Evolutionary conservation across 2,113 vertebrate species (phyloP).

Genomic region (Equus przewalskii): DNA sequence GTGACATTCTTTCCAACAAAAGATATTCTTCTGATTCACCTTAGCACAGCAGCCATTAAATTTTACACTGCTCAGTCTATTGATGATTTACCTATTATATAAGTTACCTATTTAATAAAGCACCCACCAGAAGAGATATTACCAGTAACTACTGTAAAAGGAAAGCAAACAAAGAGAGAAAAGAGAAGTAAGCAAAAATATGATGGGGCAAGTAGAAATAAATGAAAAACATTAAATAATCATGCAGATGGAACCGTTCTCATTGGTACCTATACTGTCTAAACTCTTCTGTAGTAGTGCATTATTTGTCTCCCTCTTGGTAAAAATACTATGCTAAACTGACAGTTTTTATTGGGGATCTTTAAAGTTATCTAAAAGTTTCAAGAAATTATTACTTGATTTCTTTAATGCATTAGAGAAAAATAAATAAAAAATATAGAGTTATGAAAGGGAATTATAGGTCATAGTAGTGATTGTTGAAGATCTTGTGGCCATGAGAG

Average conservation of each 20-base stretch:
- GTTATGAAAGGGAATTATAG: background rate
- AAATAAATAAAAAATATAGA: background rate
- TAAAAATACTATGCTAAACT: background rate
- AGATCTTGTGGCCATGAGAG: background rate
- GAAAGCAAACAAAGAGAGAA: background rate
- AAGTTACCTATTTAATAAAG: background rate
- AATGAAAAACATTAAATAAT: background rate
- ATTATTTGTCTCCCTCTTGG: background rate
- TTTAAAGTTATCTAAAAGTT: background rate
- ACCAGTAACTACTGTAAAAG: background rate
- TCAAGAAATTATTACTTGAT: conserved; percentile 25
- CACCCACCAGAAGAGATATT: background rate
- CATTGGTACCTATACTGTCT: too few relatives aligned
- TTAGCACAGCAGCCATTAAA: background rate
- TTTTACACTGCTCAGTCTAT: background rate
- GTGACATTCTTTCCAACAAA: background rate
- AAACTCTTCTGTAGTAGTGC: background rate
- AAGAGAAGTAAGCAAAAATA: background rate
- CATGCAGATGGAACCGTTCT: background rate
- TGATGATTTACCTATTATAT: background rate
- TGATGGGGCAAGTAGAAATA: background rate
- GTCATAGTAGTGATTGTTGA: background rate
- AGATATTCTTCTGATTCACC: background rate
- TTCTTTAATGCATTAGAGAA: background rate
- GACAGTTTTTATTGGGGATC: background rate